These are phyloP conservation scores for Cynodonichthys magdalenae DNA, from an alignment of 2,797 vertebrate species.

Conservation along the genomic window DNA sequence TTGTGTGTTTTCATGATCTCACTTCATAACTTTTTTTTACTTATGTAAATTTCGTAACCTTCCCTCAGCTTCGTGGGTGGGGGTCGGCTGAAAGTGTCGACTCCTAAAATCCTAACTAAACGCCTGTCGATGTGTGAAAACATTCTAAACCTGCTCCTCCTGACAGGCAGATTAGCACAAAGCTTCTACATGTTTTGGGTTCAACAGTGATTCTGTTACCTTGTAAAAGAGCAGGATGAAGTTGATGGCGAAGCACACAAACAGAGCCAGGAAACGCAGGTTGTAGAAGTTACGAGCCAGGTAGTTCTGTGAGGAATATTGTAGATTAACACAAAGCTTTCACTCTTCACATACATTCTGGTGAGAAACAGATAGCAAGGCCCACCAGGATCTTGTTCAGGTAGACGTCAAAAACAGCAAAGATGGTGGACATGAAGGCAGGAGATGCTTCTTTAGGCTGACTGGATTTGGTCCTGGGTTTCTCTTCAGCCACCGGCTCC, in stretches of 20 bases:
- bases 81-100: too few species aligned
- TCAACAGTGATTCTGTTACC: slow-evolving; percentile 73
- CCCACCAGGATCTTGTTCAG: slow-evolving; percentile 91
- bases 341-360: background rate
- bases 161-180: too few species aligned
- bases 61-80: too few species aligned
- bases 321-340: background rate
- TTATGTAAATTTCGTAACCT: too few species aligned
- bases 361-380: too few species aligned
- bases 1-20: too few species aligned
- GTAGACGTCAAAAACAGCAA: slow-evolving; percentile 89
- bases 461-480: slow-evolving; percentile 81
- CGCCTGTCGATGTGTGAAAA: too few species aligned
- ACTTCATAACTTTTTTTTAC: too few species aligned
- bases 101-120: too few species aligned
- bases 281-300: slow-evolving; percentile 99
- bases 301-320: slow-evolving; percentile 86
- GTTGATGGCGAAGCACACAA: slow-evolving; percentile 98
- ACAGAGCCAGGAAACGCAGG: slow-evolving; percentile 94
- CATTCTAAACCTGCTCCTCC: too few species aligned
- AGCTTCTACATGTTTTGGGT: too few species aligned
- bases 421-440: slow-evolving; percentile 90
- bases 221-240: slow-evolving; percentile 99
- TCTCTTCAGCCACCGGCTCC: slow-evolving; percentile 80
- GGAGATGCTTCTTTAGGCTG: slow-evolving; percentile 85